Percentiles rank a stretch among this genome's conserved stretches.
Conservation (phyloP, 2,113 vertebrate species). For the Otus sunia region DNA sequence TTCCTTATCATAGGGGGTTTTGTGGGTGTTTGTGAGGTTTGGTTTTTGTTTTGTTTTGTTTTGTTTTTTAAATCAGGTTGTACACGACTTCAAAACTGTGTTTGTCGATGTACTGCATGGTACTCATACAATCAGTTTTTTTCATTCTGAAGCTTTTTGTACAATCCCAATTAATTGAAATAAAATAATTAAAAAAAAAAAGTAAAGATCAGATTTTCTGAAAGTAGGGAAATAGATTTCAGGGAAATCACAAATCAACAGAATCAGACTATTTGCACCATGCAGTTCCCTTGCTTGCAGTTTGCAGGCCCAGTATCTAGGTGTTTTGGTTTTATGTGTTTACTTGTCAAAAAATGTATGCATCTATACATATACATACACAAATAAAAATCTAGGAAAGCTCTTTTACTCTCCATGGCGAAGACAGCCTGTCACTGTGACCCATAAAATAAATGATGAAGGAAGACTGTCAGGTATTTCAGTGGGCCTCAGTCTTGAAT, state of each 20-base stretch:
- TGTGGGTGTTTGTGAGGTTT: fast-evolving
- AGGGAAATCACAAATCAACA: neutral
- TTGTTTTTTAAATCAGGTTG: neutral
- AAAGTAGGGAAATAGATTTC: neutral
- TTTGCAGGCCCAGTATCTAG: neutral
- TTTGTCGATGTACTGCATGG: neutral
- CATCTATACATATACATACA: neutral
- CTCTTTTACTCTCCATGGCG: neutral
- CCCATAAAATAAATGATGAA: neutral
- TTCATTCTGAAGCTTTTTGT: neutral
- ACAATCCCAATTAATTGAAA: neutral
- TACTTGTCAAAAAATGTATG: neutral
- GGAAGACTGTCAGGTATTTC: neutral
- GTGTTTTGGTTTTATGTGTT: neutral
- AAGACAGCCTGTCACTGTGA: neutral
- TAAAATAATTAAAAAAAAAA: neutral
- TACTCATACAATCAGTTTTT: neutral
- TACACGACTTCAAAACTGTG: neutral
- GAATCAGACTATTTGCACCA: neutral
- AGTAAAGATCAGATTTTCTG: neutral
- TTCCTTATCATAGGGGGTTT: neutral
- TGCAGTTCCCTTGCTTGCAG: neutral
- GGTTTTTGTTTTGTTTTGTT: neutral
- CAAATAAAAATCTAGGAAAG: neutral
- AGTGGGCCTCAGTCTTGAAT: neutral